A percentile compares a stretch with the other conserved stretches of the same genome.
These are phyloP conservation scores for Telmatochromis bifrenatus DNA, from an alignment of 2,113 vertebrate species.

Conservation along the genomic window DNA sequence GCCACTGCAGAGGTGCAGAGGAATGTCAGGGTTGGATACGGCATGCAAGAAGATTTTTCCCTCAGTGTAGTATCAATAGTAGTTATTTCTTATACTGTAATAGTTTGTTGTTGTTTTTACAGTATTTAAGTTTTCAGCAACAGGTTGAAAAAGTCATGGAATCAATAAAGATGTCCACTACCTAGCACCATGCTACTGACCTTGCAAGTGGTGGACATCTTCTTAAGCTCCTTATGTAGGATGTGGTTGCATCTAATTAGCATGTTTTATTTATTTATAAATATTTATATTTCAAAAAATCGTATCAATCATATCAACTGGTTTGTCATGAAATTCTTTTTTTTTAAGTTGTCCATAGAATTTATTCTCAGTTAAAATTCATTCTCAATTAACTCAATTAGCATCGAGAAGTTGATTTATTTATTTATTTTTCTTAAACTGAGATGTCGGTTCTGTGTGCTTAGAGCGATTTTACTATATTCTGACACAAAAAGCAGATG, in stretches of 20 bases:
- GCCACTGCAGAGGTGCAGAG: background rate
- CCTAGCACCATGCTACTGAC: rapidly evolving
- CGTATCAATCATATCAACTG: rapidly evolving
- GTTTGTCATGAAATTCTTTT: rapidly evolving
- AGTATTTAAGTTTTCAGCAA: background rate
- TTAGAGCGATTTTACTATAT: rapidly evolving
- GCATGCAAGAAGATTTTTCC: background rate
- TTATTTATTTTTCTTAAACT: background rate
- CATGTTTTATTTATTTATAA: background rate
- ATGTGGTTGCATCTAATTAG: background rate
- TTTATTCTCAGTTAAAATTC: background rate
- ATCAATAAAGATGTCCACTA: background rate
- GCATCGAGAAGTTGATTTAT: rapidly evolving
- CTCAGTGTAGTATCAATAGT: background rate
- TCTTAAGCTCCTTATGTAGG: background rate
- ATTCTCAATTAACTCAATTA: background rate
- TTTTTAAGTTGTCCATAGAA: background rate
- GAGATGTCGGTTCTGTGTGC: background rate
- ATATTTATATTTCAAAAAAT: background rate
- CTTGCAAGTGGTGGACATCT: background rate
- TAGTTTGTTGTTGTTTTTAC: background rate
- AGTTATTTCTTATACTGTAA: background rate
- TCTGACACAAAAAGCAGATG: background rate
- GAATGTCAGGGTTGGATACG: rapidly evolving
- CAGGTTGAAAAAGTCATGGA: background rate